Conservation (phyloP, 2,888 invertebrate genomes). For the Venusia cambrica region DNA sequence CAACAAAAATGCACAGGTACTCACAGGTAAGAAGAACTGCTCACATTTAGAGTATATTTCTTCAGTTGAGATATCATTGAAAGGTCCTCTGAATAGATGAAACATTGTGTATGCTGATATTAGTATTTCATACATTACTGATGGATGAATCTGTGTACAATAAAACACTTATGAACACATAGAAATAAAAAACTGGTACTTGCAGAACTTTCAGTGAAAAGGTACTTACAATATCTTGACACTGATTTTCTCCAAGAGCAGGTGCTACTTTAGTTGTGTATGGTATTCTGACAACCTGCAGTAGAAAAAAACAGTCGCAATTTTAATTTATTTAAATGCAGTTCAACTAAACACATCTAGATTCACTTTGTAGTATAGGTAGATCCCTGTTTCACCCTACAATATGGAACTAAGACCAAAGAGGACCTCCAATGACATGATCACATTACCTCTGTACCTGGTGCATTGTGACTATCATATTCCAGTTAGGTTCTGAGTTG, state of each 20-base stretch:
- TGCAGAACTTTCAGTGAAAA: not conserved
- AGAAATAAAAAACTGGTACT: not conserved
- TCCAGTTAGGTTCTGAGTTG: too few relatives aligned
- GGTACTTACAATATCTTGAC: slow-evolving; percentile 85
- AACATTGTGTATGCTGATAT: slow-evolving; percentile 89
- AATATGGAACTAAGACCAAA: too few relatives aligned
- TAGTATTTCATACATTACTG: slow-evolving; percentile 66
- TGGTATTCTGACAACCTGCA: slow-evolving; percentile 89
- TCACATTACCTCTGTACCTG: too few relatives aligned
- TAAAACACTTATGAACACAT: not conserved
- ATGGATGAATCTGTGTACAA: slow-evolving; percentile 61
- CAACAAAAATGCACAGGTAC: too few relatives aligned
- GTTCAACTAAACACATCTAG: too few relatives aligned
- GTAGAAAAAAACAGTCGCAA: too few relatives aligned
- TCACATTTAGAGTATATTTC: slow-evolving; percentile 87
- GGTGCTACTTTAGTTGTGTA: slow-evolving; percentile 84
- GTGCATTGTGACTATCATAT: too few relatives aligned
- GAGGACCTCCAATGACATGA: too few relatives aligned
- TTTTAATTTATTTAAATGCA: too few relatives aligned
- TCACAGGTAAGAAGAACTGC: slow-evolving; percentile 89
- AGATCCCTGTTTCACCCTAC: too few relatives aligned
- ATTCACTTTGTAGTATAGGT: too few relatives aligned
- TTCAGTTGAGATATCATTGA: slow-evolving; percentile 82
- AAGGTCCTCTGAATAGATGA: slow-evolving; percentile 90
- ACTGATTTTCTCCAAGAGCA: slow-evolving; percentile 89